Percentiles rank a stretch among this genome's conserved stretches.
Evolutionary conservation across 2,797 vertebrate genomes (phyloP).

Genomic region (Cuniculus paca): DNA sequence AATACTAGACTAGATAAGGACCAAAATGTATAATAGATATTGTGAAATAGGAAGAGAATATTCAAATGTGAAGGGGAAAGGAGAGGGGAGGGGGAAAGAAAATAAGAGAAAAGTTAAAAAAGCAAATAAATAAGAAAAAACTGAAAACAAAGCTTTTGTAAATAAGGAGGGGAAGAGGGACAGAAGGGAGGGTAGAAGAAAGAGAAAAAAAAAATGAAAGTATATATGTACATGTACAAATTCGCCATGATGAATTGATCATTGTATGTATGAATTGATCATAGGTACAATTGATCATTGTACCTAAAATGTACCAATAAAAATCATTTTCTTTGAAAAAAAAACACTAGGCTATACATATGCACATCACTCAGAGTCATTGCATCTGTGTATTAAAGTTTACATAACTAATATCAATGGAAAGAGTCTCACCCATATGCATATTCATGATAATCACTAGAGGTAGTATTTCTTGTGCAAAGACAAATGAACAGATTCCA

Average conservation of each 20-base stretch:
- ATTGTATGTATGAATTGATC: too few species aligned
- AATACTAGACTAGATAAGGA: neutral
- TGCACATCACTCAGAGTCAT: neutral
- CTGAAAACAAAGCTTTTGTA: neutral
- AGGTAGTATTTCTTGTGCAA: neutral
- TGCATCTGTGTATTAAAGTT: neutral
- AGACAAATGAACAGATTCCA: constrained; percentile 10
- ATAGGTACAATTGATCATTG: neutral
- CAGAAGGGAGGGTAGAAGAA: neutral
- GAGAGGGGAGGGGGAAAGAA: neutral
- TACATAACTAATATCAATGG: neutral
- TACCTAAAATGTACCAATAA: neutral
- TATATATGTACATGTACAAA: neutral
- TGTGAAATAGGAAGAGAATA: neutral
- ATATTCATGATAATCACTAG: neutral
- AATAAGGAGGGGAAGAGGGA: neutral
- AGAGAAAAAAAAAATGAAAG: neutral
- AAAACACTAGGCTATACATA: neutral
- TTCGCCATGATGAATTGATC: neutral
- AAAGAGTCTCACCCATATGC: neutral
- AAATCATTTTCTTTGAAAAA: neutral
- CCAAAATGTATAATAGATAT: neutral
- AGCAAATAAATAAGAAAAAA: neutral
- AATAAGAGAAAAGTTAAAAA: neutral
- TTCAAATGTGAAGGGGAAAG: neutral